Conservation (phyloP, 2,888 invertebrate species). For the Dromius quadrimaculatus region DNA sequence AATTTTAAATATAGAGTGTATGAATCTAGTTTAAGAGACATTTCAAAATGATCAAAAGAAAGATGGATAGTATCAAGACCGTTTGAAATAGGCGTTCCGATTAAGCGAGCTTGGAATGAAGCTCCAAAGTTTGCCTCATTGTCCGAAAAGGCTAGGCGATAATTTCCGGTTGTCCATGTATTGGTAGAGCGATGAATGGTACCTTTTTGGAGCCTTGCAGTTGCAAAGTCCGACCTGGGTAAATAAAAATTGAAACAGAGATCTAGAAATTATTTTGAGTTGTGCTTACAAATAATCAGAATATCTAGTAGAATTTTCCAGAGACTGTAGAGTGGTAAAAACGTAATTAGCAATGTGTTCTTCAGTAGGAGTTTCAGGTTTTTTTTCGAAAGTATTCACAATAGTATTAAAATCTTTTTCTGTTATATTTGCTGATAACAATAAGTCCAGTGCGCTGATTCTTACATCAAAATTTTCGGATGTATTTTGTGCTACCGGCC, state of each 20-base stretch:
- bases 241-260: too few relatives aligned
- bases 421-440: not conserved
- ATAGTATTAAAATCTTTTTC: slow-evolving; percentile 22
- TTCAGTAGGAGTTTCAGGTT: not conserved
- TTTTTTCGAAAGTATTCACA: not conserved
- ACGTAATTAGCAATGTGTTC: slow-evolving; percentile 26
- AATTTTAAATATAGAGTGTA: slow-evolving; percentile 10
- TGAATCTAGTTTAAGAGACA: slow-evolving; percentile 24
- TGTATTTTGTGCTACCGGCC: slow-evolving; percentile 27
- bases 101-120: slow-evolving; percentile 14
- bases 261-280: not conserved
- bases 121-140: slow-evolving; percentile 7
- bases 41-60: not conserved
- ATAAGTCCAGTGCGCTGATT: slow-evolving; percentile 19
- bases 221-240: not conserved
- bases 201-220: not conserved
- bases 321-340: slow-evolving; percentile 3
- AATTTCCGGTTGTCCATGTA: slow-evolving; percentile 33
- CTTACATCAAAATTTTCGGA: slow-evolving; percentile 25
- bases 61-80: not conserved
- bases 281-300: not conserved
- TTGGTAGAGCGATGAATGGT: not conserved
- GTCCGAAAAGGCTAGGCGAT: slow-evolving; percentile 8
- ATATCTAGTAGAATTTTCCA: slow-evolving; percentile 5
- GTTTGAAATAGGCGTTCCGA: slow-evolving; percentile 8